Conservation (phyloP, 2,888 invertebrate genomes). For the Metalampra italica region DNA sequence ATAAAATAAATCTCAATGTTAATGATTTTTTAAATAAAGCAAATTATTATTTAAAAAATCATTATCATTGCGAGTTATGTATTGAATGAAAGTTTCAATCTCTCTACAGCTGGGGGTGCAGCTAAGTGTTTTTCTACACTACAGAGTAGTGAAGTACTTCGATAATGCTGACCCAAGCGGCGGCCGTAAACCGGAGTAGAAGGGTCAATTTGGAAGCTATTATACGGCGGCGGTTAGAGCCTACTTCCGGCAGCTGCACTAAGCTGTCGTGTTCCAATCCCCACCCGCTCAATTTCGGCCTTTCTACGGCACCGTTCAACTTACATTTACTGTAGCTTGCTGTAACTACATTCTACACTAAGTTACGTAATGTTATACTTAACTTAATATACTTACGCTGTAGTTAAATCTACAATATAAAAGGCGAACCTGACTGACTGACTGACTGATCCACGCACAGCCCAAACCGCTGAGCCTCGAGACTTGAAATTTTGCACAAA, state of each 20-base stretch:
- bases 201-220: slow-evolving; percentile 75
- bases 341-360: slow-evolving; percentile 27
- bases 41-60: no score
- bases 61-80: slow-evolving; percentile 24
- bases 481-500: no score
- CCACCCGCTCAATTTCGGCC: slow-evolving; percentile 68
- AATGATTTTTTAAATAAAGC: no score
- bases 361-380: background rate
- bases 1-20: no score
- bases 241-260: slow-evolving; percentile 76
- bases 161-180: slow-evolving; percentile 42
- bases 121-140: background rate
- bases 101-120: background rate
- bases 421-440: no score
- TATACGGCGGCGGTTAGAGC: slow-evolving; percentile 73
- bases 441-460: no score
- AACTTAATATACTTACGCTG: no score
- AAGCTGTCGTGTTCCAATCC: slow-evolving; percentile 70
- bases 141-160: slow-evolving; percentile 10
- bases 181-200: slow-evolving; percentile 48
- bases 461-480: no score
- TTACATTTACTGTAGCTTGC: slow-evolving; percentile 38
- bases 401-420: no score
- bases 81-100: background rate
- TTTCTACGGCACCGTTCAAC: slow-evolving; percentile 62